Conservation (phyloP, 2,797 vertebrate genomes). For the Margarornis squamiger region DNA sequence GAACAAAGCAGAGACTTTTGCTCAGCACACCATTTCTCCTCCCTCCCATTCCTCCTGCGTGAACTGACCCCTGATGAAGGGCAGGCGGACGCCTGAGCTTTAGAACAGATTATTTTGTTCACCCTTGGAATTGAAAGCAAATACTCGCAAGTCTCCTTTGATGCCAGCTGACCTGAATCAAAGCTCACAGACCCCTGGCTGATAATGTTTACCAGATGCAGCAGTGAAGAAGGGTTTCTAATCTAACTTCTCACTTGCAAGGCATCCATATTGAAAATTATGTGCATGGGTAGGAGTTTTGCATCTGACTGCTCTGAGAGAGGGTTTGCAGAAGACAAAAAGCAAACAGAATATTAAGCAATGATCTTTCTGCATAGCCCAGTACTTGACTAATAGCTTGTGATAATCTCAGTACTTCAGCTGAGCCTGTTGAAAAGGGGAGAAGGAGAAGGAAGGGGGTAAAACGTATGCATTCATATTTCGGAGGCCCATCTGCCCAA, state of each 20-base stretch:
- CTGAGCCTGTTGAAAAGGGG: not conserved
- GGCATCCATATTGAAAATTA: not conserved
- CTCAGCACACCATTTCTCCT: not conserved
- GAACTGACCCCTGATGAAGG: not conserved
- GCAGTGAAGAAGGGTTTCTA: not conserved
- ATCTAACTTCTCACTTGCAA: not conserved
- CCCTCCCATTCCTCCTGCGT: not conserved
- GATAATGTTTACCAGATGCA: constrained; percentile 22
- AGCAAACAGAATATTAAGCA: not conserved
- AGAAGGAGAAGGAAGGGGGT: not conserved
- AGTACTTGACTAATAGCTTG: not conserved
- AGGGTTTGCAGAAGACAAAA: not conserved
- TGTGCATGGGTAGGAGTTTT: not conserved
- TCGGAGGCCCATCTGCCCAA: not conserved
- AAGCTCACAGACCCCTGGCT: not conserved
- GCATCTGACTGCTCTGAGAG: not conserved
- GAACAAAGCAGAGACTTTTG: not conserved
- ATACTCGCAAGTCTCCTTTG: constrained; percentile 3
- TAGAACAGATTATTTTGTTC: constrained; percentile 15
- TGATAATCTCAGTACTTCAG: not conserved
- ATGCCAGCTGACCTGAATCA: constrained; percentile 24
- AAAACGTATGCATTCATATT: constrained; percentile 6
- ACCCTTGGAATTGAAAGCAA: constrained; percentile 18
- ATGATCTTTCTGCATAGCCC: not conserved
- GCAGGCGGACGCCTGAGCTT: not conserved